Base-by-base conservation (phyloP, 2,113 vertebrate species). In the Colius striatus region DNA sequence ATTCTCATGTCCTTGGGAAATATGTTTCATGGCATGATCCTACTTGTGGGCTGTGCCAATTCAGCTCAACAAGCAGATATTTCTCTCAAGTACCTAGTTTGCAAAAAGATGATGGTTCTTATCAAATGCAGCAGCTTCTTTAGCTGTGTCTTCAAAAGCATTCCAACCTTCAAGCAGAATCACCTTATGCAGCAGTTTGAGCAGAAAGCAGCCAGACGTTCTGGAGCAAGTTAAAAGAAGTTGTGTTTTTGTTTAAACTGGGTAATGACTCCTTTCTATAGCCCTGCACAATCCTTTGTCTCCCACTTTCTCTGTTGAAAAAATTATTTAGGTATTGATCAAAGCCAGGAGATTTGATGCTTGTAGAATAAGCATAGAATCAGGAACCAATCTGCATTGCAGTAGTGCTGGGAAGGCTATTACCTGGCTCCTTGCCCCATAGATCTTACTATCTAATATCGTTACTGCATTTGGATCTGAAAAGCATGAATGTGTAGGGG, bases 401-500 rank as follows among this genome's bases (percentile, higher is more conserved):
- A 80, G 76, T 3, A 75, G 58, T 29, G 5, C 55, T 75, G 55
- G 45, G 34, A 48, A 58, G 32, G 55, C 36, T 41, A 4, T 38
- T 32, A 6, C 65, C 61, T 87, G 88, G 43, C 74, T 95, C 43
- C 47, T 38, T 66, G 65, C 84, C 68, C 78, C 47, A 19, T 36
- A 2, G 21, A 36, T 57, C 13, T 17, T 15, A 8, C 55, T n/a
- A 6, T 26, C 70, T 8, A 8, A 25, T 8, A 7, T 22, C 0
- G 1, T 47, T n/a, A 12, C 13, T 73, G n/a, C 12, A 1, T 25
- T 54, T 53, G n/a, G 45, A 48, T 48, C 65, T 51, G 78, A 26
- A 65, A 43, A 67, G 2, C 5, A 2, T 0, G 5, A 21, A 9
- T 11, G 45, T 45, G 1, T 0, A 1, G 16, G 32, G 45, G 21